Percentiles rank a stretch among this genome's conserved stretches.
These are phyloP conservation scores for Telenomus remus DNA, from an alignment of 1,140 invertebrate genomes.

Conservation along the genomic window DNA sequence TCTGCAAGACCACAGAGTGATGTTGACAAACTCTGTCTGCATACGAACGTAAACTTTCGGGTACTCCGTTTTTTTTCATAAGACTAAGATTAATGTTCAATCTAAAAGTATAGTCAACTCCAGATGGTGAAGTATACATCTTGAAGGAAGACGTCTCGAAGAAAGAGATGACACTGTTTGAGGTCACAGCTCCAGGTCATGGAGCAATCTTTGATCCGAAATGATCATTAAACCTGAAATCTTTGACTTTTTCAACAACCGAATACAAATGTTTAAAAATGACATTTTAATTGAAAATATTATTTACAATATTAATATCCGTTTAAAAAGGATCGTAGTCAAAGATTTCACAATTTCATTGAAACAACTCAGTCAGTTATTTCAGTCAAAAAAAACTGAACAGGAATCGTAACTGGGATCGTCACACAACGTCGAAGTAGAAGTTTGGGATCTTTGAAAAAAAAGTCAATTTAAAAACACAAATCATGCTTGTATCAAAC, in stretches of 20 bases:
- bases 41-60: slow-evolving; percentile 54
- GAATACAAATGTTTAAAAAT: no score
- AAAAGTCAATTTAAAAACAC: slow-evolving; percentile 21
- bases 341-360: slow-evolving; percentile 1
- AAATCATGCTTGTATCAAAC: slow-evolving; percentile 41
- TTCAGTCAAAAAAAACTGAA: neutral
- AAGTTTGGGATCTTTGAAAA: neutral
- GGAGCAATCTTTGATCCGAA: slow-evolving; percentile 34
- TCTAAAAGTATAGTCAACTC: slow-evolving; percentile 42
- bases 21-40: slow-evolving; percentile 40
- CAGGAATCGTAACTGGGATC: neutral
- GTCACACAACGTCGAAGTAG: slow-evolving; percentile 16
- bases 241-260: slow-evolving; percentile 3
- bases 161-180: slow-evolving; percentile 27
- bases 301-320: no score
- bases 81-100: slow-evolving; percentile 36
- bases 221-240: slow-evolving; percentile 23
- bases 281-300: no score
- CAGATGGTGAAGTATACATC: slow-evolving; percentile 39
- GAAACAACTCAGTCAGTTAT: slow-evolving; percentile 1
- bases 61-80: slow-evolving; percentile 41
- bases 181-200: slow-evolving; percentile 31
- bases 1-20: slow-evolving; percentile 35
- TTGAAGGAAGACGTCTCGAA: slow-evolving; percentile 42
- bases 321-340: no score